These are phyloP conservation scores for Agrotis exclamationis DNA, from an alignment of 2,888 invertebrate genomes.

Conservation along the genomic window DNA sequence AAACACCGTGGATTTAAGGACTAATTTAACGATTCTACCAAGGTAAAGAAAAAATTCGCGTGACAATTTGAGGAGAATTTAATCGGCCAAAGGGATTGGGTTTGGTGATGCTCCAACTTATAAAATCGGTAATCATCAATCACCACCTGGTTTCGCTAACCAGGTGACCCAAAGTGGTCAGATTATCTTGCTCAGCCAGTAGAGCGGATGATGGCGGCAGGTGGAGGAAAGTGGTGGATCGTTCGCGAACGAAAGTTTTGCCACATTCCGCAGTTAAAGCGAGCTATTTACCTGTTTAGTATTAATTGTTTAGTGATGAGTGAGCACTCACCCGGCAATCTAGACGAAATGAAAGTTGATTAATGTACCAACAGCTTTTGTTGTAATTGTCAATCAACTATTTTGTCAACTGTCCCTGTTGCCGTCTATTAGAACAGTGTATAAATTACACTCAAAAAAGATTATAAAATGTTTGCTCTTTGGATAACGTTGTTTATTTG, in stretches of 20 bases:
- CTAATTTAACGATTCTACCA: too few species aligned
- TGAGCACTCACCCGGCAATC: conserved; percentile 39
- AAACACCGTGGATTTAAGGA: too few species aligned
- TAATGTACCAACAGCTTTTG: conserved; percentile 12
- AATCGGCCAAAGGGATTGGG: neutral
- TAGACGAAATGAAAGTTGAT: conserved; percentile 31
- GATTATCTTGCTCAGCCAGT: conserved; percentile 54
- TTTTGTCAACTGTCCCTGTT: conserved; percentile 3
- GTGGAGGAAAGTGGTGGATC: conserved; percentile 52
- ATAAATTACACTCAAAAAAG: neutral
- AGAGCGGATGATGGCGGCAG: conserved; percentile 61
- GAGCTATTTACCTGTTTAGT: conserved; percentile 21
- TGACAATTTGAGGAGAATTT: too few species aligned
- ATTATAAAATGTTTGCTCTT: neutral
- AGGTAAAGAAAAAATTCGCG: too few species aligned
- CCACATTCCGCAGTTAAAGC: conserved; percentile 36
- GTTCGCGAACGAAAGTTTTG: conserved; percentile 50
- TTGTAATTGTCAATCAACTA: neutral
- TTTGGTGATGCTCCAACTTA: neutral
- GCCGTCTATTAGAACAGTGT: neutral
- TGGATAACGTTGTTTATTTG: neutral
- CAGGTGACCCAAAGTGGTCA: conserved; percentile 48
- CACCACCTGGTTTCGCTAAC: conserved; percentile 36
- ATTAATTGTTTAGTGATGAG: conserved; percentile 13
- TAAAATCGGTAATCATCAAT: conserved; percentile 22